Evolutionary conservation across 1,140 invertebrate species (phyloP).

Genomic region (Metaphire vulgaris): DNA sequence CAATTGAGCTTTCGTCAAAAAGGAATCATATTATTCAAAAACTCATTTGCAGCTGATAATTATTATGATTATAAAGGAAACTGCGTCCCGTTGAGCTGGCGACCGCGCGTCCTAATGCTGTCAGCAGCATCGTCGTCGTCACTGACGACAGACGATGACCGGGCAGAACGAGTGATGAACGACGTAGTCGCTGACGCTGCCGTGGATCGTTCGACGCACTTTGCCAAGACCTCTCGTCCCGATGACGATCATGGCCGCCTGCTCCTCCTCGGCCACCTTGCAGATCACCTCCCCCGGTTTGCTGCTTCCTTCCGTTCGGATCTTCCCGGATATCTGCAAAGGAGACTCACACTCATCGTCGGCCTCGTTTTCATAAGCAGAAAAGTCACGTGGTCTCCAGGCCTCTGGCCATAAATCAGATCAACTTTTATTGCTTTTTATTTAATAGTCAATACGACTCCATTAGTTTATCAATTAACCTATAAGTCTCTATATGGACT

Average conservation of each 20-base stretch:
- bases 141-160: conserved; percentile 15
- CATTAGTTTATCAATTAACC: not conserved
- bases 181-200: conserved; percentile 25
- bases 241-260: conserved; percentile 18
- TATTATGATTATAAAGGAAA: not conserved
- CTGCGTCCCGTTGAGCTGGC: not conserved
- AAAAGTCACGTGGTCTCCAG: too few relatives aligned
- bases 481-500: not conserved
- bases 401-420: not conserved
- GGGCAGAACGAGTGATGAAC: conserved; percentile 12
- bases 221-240: conserved; percentile 21
- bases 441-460: not conserved
- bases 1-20: not conserved
- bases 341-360: not conserved
- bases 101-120: too few relatives aligned
- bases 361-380: not conserved
- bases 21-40: too few relatives aligned
- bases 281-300: conserved; percentile 18
- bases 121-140: not conserved
- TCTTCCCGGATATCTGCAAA: conserved; percentile 6
- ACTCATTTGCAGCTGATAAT: not conserved
- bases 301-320: not conserved
- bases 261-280: conserved; percentile 17
- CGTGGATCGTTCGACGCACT: conserved; percentile 16
- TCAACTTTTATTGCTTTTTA: not conserved